Evolutionary conservation across 2,888 invertebrate genomes (phyloP).

Genomic region (Electrophaes corylata): DNA sequence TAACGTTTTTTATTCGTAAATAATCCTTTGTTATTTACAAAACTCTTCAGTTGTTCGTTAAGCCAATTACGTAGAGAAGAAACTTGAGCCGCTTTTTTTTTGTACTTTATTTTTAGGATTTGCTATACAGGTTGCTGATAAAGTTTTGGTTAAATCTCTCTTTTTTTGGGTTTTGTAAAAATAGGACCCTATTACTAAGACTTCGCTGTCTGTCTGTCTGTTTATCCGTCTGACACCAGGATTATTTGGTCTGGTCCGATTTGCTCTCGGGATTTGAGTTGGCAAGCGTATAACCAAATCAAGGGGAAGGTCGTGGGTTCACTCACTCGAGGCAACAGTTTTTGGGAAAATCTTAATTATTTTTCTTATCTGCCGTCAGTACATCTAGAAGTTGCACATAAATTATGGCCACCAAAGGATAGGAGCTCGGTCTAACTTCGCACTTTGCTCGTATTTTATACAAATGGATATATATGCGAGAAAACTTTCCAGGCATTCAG

Average conservation of each 20-base stretch:
- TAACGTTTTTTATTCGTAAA: constrained; percentile 8
- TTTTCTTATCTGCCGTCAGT: constrained; percentile 51
- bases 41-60: constrained; percentile 18
- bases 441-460: constrained; percentile 82
- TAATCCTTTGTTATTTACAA: constrained; percentile 15
- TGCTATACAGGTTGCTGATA: too few species aligned
- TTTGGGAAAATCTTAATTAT: too few species aligned
- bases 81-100: constrained; percentile 4
- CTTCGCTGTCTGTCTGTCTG: too few species aligned
- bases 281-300: too few species aligned
- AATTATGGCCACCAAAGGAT: constrained; percentile 81
- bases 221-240: too few species aligned
- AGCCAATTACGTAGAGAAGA: constrained; percentile 8
- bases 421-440: constrained; percentile 78
- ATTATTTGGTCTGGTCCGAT: too few species aligned
- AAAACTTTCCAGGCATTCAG: constrained; percentile 63
- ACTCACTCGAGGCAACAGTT: too few species aligned
- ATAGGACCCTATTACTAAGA: too few species aligned
- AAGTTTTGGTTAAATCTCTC: too few species aligned
- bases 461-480: constrained; percentile 79
- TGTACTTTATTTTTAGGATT: too few species aligned
- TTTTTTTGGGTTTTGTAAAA: constrained; percentile 13
- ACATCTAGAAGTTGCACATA: constrained; percentile 75
- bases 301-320: too few species aligned
- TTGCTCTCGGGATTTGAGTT: too few species aligned